Base-by-base conservation (phyloP, 2,113 vertebrate species). In the Propithecus coquereli region DNA sequence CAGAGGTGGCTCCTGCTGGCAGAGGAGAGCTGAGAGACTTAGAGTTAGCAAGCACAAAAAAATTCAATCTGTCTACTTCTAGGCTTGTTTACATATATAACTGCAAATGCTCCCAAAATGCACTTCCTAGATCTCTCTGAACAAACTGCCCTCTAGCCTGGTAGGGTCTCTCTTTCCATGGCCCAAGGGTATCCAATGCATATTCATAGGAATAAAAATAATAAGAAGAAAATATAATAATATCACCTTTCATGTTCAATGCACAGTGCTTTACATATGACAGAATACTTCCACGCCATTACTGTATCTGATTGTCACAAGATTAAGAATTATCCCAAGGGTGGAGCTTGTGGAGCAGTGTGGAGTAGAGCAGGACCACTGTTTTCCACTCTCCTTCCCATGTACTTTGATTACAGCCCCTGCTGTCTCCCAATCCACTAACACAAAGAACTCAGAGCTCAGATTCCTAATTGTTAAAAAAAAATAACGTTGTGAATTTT, bases 51-150 rank as follows among this genome's bases (percentile, higher is more conserved):
- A 85, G 90, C 96, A 88, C 73, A 86, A 1, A 89, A 95, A 79
- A 97, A 96, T 94, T 94, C 94, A 97, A 96, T 77, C 37, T 70
- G 73, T 63, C 89, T 95, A 86, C 95, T 96, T 97, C 96, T 91
- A 96, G 68, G 71, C 74, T 96, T 86, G 83, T 90, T 95, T 96
- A 97, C 94, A 74, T 11, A 43, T 10, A 90, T 22, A 90, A 87
- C 0, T 91, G 82, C 95, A 98, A 97, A 98, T 52, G 54, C 23
- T 89, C 70, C 80, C 68, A 90, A 97, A 97, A 94, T 81, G 84
- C 13, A 71, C 34, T 40, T 30, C 57, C 87, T 70, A 40, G 40
- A 63, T 57, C 59, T 61, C 70, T 59, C 61, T 61, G 61, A 92
- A 87, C 14, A 23, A 88, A 91, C 25, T 30, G 91, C 54, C 20